These are phyloP conservation scores for Odontomyia ornata DNA, from an alignment of 2,888 invertebrate species.

Conservation along the genomic window DNA sequence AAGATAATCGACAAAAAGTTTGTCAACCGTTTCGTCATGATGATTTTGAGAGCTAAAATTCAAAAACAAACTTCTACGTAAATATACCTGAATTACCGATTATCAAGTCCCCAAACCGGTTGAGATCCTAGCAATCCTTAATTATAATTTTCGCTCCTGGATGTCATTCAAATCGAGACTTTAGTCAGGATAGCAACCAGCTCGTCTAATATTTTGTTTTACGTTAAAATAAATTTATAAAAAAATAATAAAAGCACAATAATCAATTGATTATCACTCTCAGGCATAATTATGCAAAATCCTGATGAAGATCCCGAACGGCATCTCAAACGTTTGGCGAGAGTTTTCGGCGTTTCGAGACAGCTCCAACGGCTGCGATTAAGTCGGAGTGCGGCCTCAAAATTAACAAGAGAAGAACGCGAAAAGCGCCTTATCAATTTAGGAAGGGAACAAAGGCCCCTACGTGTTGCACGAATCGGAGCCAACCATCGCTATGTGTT, in stretches of 20 bases:
- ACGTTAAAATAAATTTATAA: neutral
- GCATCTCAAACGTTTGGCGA: slow-evolving; percentile 54
- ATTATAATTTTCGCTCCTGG: neutral
- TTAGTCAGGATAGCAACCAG: slow-evolving; percentile 14
- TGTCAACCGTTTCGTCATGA: too few relatives aligned
- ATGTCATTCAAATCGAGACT: neutral
- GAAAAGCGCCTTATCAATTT: slow-evolving; percentile 51
- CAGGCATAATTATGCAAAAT: slow-evolving; percentile 10
- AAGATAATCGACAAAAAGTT: too few relatives aligned
- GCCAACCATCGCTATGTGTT: slow-evolving; percentile 72
- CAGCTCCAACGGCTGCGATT: slow-evolving; percentile 57
- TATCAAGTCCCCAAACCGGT: neutral
- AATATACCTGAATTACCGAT: too few relatives aligned
- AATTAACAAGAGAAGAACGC: slow-evolving; percentile 56
- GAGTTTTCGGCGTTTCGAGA: slow-evolving; percentile 58
- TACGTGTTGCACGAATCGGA: slow-evolving; percentile 56
- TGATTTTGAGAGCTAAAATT: too few relatives aligned
- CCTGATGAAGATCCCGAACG: slow-evolving; percentile 29
- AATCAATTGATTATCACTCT: neutral
- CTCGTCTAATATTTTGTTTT: neutral
- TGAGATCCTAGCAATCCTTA: neutral
- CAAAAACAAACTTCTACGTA: too few relatives aligned
- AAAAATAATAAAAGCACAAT: neutral
- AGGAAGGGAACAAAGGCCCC: slow-evolving; percentile 56
- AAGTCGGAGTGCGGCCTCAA: slow-evolving; percentile 56